These are phyloP conservation scores for Amorpha juglandis DNA, from an alignment of 2,888 invertebrate genomes.

Conservation along the genomic window DNA sequence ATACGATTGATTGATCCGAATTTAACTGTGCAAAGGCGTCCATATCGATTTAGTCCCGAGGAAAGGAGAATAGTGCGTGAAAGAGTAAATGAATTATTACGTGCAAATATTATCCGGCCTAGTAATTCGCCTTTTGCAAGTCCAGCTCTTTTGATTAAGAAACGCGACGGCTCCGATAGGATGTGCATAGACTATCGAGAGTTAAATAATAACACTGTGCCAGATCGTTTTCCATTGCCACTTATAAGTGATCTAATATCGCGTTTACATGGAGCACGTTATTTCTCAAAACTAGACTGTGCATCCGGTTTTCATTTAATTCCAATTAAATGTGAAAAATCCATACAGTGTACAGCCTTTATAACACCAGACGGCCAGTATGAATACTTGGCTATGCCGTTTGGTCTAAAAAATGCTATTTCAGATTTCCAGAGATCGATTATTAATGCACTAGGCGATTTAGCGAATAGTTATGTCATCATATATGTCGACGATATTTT, in stretches of 20 bases:
- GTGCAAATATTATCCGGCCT: conserved; percentile 26
- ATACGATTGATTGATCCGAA: conserved; percentile 6
- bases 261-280: conserved; percentile 3
- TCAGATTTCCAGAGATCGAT: conserved; percentile 35
- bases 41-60: conserved; percentile 13
- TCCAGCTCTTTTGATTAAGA: conserved; percentile 31
- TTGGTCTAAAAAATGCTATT: conserved; percentile 32
- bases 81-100: conserved; percentile 13
- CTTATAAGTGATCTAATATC: conserved; percentile 22
- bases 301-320: conserved; percentile 24
- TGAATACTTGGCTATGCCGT: conserved; percentile 34
- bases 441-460: conserved; percentile 34
- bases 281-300: conserved; percentile 4
- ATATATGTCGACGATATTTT: conserved; percentile 38
- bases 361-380: conserved; percentile 15
- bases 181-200: conserved; percentile 33
- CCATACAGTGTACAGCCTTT: conserved; percentile 18
- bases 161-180: conserved; percentile 34
- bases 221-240: conserved; percentile 29
- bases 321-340: conserved; percentile 1
- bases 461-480: conserved; percentile 29
- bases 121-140: conserved; percentile 31
- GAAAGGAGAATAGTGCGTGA: conserved; percentile 25
- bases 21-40: conserved; percentile 26
- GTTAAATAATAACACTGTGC: conserved; percentile 31